Evolutionary conservation across 2,888 invertebrate species (phyloP).

Genomic region (Conomelus anceps): DNA sequence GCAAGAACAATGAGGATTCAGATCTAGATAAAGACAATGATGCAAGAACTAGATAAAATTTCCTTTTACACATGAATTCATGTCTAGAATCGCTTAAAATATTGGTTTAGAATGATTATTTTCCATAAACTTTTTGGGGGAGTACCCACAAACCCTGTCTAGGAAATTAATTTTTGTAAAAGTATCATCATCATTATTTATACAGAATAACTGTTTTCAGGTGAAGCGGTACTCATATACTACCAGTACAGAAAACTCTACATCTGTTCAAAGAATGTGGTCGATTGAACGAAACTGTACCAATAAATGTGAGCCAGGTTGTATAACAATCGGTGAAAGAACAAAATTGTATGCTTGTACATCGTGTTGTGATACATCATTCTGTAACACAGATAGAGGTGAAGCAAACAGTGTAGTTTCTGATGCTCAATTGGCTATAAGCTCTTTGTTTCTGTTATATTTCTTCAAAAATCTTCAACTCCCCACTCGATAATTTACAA

Average conservation of each 20-base stretch:
- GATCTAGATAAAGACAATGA: no score
- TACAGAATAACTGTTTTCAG: constrained; percentile 42
- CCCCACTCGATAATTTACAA: neutral
- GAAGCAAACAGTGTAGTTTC: constrained; percentile 21
- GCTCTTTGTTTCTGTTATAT: neutral
- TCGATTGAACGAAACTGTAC: constrained; percentile 76
- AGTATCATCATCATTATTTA: neutral
- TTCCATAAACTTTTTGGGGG: no score
- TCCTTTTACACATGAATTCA: no score
- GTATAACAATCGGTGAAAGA: constrained; percentile 81
- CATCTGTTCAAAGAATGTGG: constrained; percentile 73
- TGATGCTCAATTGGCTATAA: neutral
- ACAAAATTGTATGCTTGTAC: constrained; percentile 84
- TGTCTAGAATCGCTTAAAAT: no score
- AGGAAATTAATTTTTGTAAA: neutral
- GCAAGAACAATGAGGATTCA: no score
- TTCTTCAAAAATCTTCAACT: neutral
- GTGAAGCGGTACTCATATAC: constrained; percentile 79
- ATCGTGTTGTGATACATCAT: constrained; percentile 69
- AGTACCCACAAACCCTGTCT: neutral
- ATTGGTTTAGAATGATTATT: no score
- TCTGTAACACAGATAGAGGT: constrained; percentile 69
- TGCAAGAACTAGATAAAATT: no score
- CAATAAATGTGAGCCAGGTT: constrained; percentile 76
- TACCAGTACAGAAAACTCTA: constrained; percentile 70